Base-by-base conservation (phyloP, 1,140 invertebrate species). In the Procambarus virginalis region DNA sequence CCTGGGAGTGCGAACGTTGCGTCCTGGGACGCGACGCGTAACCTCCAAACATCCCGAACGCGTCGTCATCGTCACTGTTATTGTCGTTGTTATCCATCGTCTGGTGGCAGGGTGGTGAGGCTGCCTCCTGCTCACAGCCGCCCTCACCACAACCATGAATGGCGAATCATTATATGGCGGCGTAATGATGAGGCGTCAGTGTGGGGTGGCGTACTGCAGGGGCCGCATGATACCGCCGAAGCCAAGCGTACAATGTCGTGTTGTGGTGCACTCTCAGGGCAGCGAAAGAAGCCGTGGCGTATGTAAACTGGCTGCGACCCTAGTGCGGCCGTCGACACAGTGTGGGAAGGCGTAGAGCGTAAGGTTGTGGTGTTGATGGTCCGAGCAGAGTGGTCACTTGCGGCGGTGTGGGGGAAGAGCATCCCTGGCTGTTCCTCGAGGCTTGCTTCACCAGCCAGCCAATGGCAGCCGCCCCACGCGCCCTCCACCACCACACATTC, bases 51-150 rank as follows among this genome's bases (percentile, higher is more conserved):
- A 84, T 64, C 8, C 87, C 81, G 12, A 89, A 89, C 75, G 82
- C 87, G 58, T 84, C 87, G 58, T 84, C 87, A 51, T 89, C 87
- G 81, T 89, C 87, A 51, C 87, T 89, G 87, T 17, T 60, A 34
- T 34, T 34, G 34, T 34, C 34, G 81, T 84, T 89, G 81, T 17
- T 68, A 58, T 84, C 81, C 73, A 78, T 84, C 20, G 10, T 75
- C 75, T 12, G 34, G 34, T 51, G 10, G 48, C 84, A 73, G 46
- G 34, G 20, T 34, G 70, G 3, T 45, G 70, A 68, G 20, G 83
- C 49, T 60, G 79, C 51, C 51, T 22, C 10, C 79, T 60, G 22
- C 12, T 14, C 17, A 20, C 2, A 20, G 58, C 58, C 58, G 14
- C 58, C 58, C 1, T 22, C 51, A 79, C 5, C 17, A 81, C 20